Evolutionary conservation across 53 echinoderm and acorn worm species (phyloP).

Genomic region (Mesocentrotus franciscanus): DNA sequence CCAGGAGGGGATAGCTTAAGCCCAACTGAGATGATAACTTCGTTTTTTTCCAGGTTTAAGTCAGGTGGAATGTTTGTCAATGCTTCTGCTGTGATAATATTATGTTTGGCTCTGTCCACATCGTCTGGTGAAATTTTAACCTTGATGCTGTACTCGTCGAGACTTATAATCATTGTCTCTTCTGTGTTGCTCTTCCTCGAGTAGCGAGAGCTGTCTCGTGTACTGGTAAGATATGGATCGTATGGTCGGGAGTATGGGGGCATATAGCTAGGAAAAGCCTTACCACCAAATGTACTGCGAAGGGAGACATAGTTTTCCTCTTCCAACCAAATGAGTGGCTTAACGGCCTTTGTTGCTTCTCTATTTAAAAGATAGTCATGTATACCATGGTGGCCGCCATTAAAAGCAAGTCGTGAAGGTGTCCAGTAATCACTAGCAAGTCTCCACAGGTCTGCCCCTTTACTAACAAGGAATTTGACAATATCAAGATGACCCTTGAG

Average conservation of each 20-base stretch:
- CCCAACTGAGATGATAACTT: no score
- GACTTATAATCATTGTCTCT: neutral
- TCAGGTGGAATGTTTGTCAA: no score
- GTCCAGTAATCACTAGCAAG: neutral
- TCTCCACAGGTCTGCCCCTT: no score
- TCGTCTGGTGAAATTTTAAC: neutral
- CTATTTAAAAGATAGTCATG: neutral
- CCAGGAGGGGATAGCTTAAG: no score
- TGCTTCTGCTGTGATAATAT: no score
- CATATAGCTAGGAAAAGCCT: no score
- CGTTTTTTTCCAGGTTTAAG: neutral
- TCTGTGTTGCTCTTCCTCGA: neutral
- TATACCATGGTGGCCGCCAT: neutral
- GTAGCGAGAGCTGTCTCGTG: neutral
- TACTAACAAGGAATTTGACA: no score
- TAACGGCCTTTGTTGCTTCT: neutral
- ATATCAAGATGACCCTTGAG: no score
- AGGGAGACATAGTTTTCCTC: no score
- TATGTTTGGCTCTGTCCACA: neutral
- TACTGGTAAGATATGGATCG: neutral
- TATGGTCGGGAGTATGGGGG: no score
- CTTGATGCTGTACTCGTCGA: neutral
- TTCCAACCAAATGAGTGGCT: no score
- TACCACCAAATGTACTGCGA: no score
- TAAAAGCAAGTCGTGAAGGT: neutral